A percentile compares a stretch with the other conserved stretches of the same genome.
These are phyloP conservation scores for Morpho helenor DNA, from an alignment of 2,888 invertebrate species.

Conservation along the genomic window DNA sequence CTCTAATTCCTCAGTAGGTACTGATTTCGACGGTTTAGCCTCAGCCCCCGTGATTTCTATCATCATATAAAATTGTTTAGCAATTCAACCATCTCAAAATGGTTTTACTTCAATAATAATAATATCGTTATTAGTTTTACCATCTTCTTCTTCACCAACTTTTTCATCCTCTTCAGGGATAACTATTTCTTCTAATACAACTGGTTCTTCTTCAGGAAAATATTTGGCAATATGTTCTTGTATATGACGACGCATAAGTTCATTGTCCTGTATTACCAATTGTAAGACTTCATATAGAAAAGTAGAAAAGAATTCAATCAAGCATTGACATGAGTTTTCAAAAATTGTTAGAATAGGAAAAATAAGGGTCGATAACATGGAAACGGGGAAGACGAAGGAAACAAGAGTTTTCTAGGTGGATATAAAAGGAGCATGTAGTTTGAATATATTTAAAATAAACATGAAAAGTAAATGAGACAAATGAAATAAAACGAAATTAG, in stretches of 20 bases:
- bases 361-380: too few species aligned
- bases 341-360: too few species aligned
- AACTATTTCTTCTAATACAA: constrained; percentile 65
- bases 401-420: too few species aligned
- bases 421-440: too few species aligned
- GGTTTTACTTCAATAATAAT: not conserved
- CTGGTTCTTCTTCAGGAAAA: constrained; percentile 77
- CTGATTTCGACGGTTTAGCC: constrained; percentile 29
- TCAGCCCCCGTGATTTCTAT: constrained; percentile 43
- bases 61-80: not conserved
- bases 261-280: constrained; percentile 78
- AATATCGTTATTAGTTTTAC: constrained; percentile 28
- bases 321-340: too few species aligned
- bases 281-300: not conserved
- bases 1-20: constrained; percentile 28
- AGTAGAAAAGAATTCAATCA: too few species aligned
- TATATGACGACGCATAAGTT: constrained; percentile 80
- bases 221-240: constrained; percentile 78
- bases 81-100: too few species aligned
- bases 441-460: too few species aligned
- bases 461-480: too few species aligned
- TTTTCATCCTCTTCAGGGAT: constrained; percentile 54
- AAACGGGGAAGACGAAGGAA: too few species aligned
- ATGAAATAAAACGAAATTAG: too few species aligned
- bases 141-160: constrained; percentile 43